These are phyloP conservation scores for Thoracochromis brauschi DNA, from an alignment of 2,113 vertebrate species.

Conservation along the genomic window DNA sequence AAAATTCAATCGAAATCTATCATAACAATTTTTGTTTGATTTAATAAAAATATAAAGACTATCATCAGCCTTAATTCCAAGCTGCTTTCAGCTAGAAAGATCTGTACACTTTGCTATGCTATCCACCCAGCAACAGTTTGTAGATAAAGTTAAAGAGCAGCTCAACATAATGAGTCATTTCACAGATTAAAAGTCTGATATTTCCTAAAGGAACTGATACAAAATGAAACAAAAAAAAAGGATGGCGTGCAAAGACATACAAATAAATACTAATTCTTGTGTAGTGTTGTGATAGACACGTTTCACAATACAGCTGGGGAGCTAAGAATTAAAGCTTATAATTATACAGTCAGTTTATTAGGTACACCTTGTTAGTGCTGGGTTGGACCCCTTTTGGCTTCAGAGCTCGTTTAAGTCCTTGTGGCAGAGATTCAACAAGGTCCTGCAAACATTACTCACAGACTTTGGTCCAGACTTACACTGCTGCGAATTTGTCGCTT, in stretches of 20 bases:
- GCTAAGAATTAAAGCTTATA: neutral
- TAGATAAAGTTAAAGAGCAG: neutral
- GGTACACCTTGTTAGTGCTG: neutral
- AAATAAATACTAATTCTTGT: neutral
- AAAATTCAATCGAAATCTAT: rapidly evolving
- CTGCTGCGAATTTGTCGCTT: neutral
- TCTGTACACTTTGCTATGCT: neutral
- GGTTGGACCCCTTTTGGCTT: neutral
- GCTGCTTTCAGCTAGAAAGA: neutral
- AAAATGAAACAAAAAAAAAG: neutral
- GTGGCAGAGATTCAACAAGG: neutral
- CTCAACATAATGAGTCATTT: neutral
- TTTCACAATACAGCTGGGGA: neutral
- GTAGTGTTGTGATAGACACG: rapidly evolving
- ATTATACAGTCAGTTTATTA: neutral
- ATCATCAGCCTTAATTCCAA: neutral
- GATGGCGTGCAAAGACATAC: neutral
- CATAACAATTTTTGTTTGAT: rapidly evolving
- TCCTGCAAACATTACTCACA: neutral
- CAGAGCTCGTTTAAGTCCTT: neutral
- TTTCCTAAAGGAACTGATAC: neutral
- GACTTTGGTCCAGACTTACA: neutral
- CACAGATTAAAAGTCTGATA: neutral
- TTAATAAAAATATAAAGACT: neutral
- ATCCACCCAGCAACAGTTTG: neutral